Base-by-base conservation (phyloP, 2,113 vertebrate species). In the Hippocampus guttulatus region DNA sequence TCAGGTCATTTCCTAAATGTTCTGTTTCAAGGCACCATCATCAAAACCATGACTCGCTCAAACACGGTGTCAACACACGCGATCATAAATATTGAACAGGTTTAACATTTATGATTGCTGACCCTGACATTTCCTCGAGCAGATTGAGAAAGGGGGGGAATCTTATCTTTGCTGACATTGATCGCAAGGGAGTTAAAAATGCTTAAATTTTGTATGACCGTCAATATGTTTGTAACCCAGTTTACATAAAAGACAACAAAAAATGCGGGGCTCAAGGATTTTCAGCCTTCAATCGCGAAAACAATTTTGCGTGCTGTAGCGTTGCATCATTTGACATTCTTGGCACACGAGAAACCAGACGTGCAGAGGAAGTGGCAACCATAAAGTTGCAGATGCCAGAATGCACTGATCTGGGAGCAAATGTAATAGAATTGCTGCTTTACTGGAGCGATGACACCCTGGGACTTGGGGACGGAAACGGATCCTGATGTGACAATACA, bases 361-460 rank as follows among this genome's bases (percentile, higher is more conserved):
- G 9, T 8, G 25, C 2, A 51, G 25, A 67, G 27, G 47, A 65
- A 47, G 47, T 33, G 45, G 21, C 63, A 64, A 40, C 27, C 27
- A 33, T 65, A 45, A 65, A 45, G 64, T 27, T 65, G 65, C 64
- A 27, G 25, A 49, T 18, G 18, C 8, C 47, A 67, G 65, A 67
- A 33, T 21, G 47, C 65, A 21, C 47, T 49, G 64, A 66, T 66
- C 45, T 51, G 64, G 23, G 65, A 51, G 47, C 27, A 51, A 52
- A 67, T 67, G 47, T 52, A 52, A 67, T 67, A 52, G 65, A 67
- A 67, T 21, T 52, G 27, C 65, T 67, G 47, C 47, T 67, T 52
- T 67, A 33, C 65, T 67, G 65, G 65, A 52, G 65, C 47, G 65
- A 30, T 30, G 25, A 52, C 15, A 67, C 27, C 40, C 40, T 5